A percentile compares a stretch with the other conserved stretches of the same genome.
Conservation (phyloP, 2,888 invertebrate genomes). For the Microplitis deprimator region DNA sequence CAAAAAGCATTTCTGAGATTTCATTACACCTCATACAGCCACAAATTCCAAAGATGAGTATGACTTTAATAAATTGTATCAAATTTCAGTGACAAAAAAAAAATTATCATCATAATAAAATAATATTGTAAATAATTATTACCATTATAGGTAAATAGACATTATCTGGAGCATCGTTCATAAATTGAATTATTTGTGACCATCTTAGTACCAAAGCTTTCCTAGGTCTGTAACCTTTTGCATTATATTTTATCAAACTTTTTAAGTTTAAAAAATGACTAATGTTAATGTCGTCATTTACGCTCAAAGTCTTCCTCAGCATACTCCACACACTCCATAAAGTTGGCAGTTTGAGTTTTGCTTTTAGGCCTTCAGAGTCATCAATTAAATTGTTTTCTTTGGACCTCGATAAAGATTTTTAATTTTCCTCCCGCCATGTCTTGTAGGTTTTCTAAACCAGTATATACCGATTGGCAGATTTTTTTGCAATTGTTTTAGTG, state of each 20-base stretch:
- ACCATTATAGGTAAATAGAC: conserved; percentile 28
- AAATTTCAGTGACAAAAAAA: conserved; percentile 4
- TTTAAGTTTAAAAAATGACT: conserved; percentile 26
- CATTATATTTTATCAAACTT: conserved; percentile 38
- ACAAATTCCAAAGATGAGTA: conserved; percentile 22
- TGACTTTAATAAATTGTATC: not conserved
- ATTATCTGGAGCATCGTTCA: conserved; percentile 33
- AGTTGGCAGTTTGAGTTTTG: conserved; percentile 31
- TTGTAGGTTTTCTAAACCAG: conserved; percentile 3
- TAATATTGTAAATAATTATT: conserved; percentile 8
- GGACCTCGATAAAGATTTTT: not conserved
- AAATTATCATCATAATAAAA: no score
- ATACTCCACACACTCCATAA: conserved; percentile 43
- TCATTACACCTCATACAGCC: conserved; percentile 16
- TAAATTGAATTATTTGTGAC: conserved; percentile 24
- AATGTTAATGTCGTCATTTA: conserved; percentile 36
- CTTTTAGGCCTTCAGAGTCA: not conserved
- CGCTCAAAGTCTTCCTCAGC: conserved; percentile 40
- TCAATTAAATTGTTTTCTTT: not conserved
- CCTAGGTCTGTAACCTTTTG: conserved; percentile 16
- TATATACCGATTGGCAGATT: not conserved
- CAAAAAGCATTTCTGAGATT: not conserved
- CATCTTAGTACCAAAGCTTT: conserved; percentile 27
- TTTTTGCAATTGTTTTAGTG: conserved; percentile 12
- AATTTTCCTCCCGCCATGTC: not conserved